Conservation (phyloP, 2,797 vertebrate genomes). For the Sebastiscus tertius region DNA sequence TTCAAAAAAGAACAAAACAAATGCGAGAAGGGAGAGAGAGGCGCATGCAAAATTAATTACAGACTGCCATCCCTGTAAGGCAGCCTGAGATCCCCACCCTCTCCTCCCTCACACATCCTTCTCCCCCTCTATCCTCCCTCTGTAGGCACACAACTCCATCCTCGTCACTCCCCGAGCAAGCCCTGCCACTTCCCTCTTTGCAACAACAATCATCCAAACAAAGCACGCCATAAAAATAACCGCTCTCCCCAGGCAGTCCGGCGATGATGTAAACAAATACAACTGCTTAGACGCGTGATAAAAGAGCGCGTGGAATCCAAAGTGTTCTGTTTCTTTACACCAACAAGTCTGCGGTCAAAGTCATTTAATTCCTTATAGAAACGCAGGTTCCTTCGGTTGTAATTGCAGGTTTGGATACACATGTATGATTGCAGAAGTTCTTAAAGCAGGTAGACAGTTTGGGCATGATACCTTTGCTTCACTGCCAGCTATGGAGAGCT, state of each 20-base stretch:
- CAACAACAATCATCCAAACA: slow-evolving; percentile 73
- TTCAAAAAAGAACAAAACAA: slow-evolving; percentile 73
- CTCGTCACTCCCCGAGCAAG: slow-evolving; percentile 64
- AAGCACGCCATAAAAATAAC: slow-evolving; percentile 76
- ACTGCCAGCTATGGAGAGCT: neutral
- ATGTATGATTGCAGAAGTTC: slow-evolving; percentile 14
- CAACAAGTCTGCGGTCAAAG: slow-evolving; percentile 39
- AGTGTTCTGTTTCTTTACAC: slow-evolving; percentile 45
- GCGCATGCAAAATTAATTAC: slow-evolving; percentile 81
- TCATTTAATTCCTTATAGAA: slow-evolving; percentile 19
- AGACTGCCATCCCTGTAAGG: slow-evolving; percentile 69
- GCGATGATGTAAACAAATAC: slow-evolving; percentile 77
- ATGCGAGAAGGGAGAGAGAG: slow-evolving; percentile 49
- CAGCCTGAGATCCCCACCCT: slow-evolving; percentile 46
- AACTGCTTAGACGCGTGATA: slow-evolving; percentile 60
- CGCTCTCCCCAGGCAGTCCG: slow-evolving; percentile 64
- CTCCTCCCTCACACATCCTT: neutral
- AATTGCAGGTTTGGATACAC: slow-evolving; percentile 14
- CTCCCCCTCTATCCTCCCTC: slow-evolving; percentile 37
- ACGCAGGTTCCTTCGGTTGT: neutral
- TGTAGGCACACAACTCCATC: slow-evolving; percentile 64
- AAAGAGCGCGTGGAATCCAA: slow-evolving; percentile 45
- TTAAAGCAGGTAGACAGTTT: slow-evolving; percentile 24
- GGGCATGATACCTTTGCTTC: slow-evolving; percentile 2
- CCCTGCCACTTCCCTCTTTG: slow-evolving; percentile 41